Conservation (phyloP, 2,113 vertebrate genomes). For the Hippocampus mohnikei region DNA sequence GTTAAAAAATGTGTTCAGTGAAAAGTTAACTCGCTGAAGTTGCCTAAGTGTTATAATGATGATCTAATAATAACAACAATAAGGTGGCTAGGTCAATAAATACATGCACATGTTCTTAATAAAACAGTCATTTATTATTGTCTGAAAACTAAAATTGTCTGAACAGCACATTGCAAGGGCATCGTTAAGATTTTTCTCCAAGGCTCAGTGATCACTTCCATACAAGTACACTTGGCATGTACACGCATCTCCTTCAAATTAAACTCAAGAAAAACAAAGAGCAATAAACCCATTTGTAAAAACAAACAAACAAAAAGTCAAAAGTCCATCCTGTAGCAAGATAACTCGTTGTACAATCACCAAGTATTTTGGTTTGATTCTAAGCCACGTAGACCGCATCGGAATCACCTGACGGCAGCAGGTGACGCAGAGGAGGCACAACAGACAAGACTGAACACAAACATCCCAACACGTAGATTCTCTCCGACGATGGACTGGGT, state of each 20-base stretch:
- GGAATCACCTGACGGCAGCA: constrained; percentile 21
- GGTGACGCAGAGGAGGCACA: constrained; percentile 60
- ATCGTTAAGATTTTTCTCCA: constrained; percentile 68
- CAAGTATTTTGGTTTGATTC: constrained; percentile 65
- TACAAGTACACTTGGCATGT: constrained; percentile 72
- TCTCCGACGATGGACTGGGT: constrained; percentile 11
- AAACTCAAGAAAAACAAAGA: constrained; percentile 35
- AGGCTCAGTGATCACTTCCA: constrained; percentile 77
- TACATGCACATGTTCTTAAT: constrained; percentile 40
- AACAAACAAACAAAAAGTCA: constrained; percentile 16
- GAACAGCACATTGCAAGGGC: constrained; percentile 74
- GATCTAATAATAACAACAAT: neutral
- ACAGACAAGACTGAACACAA: constrained; percentile 47
- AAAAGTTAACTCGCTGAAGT: too few species aligned
- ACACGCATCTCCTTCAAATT: constrained; percentile 70
- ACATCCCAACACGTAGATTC: constrained; percentile 50
- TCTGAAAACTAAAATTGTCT: constrained; percentile 70
- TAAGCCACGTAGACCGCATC: constrained; percentile 60
- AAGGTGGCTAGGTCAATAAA: neutral
- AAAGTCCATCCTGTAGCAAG: constrained; percentile 27
- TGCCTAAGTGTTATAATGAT: neutral
- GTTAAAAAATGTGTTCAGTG: too few species aligned
- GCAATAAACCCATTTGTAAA: constrained; percentile 35
- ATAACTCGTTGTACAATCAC: constrained; percentile 66
- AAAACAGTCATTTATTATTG: constrained; percentile 75